Evolutionary conservation across 1,140 invertebrate species (phyloP), one percentile per base, ranked within the genome.

Genomic region (Stegodyphus mimosarum): DNA sequence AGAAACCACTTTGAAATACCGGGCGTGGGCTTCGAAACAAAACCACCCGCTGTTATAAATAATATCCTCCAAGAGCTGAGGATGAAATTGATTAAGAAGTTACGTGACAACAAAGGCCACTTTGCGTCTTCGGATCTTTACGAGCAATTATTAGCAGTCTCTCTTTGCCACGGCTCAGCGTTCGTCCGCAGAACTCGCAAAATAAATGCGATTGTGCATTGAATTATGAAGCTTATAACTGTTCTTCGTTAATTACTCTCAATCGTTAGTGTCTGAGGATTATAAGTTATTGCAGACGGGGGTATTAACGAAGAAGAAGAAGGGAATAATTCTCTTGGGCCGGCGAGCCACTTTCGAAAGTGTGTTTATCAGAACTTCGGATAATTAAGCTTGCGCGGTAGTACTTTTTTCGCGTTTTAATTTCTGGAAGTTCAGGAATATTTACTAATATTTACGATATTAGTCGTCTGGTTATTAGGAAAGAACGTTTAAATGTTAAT

Each of bases 211-310:
- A 13, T 33, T 53, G 2, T 15, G 11, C 7, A 17, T 9, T 33
- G 71, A 73, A 53, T 73, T 73, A 55, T 73, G 71, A 73, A 7
- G 6, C n/a, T 33, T 73, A 73, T 33, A 73, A 6, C 53, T 49
- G 51, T 53, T 9, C 51, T 73, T 73, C 53, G 71, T 73, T 73
- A 73, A 73, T 73, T 55, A 52, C 50, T 73, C 13, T 0, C 50
- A 73, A 17, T 55, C 15, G 71, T 53, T 73, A 73, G 5, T 55
- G 51, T 52, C 51, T 7, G 5, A 55, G 17, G 71, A 55, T 53
- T 17, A 55, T 73, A 55, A 73, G 7, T 53, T 73, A 55, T 73
- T 18, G n/a, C n/a, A 6, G 33, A n/a, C 3, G 7, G n/a, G n/a
- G 15, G n/a, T 33, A 55, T 73, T 73, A 53, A 73, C 0, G 15